Evolutionary conservation across 2,797 vertebrate genomes (phyloP).

Genomic region (Falco berigora): DNA sequence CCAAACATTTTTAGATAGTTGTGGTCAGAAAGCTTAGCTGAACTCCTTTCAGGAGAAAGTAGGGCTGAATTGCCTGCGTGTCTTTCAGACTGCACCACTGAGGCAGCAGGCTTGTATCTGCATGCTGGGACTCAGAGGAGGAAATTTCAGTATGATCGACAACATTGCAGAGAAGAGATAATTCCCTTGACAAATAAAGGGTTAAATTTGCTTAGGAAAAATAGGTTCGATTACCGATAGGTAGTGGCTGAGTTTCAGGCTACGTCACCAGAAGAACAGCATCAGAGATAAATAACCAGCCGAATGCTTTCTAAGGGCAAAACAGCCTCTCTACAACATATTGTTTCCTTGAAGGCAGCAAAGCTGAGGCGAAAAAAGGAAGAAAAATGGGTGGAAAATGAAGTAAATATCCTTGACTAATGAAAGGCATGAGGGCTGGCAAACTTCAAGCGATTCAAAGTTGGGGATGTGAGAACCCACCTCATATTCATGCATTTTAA

Average conservation of each 20-base stretch:
- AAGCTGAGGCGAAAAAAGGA: not conserved
- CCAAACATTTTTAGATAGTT: not conserved
- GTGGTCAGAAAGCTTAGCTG: not conserved
- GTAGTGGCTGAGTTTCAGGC: not conserved
- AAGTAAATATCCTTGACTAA: not conserved
- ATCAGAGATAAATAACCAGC: not conserved
- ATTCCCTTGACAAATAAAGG: not conserved
- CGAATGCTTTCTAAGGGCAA: not conserved
- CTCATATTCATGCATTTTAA: not conserved
- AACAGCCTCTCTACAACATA: not conserved
- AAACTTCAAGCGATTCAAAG: not conserved
- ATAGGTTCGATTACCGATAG: not conserved
- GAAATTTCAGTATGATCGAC: not conserved
- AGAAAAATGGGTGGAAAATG: constrained; percentile 5
- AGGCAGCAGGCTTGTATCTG: not conserved
- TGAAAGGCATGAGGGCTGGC: not conserved
- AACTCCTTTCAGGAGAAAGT: not conserved
- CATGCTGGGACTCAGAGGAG: not conserved
- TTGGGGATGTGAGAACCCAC: not conserved
- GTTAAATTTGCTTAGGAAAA: not conserved
- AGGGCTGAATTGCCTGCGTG: not conserved
- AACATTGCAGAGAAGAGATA: not conserved
- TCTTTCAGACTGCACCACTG: not conserved
- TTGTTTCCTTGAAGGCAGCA: constrained; percentile 3
- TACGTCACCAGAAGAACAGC: not conserved